Evolutionary conservation across 2,113 vertebrate genomes (phyloP).

Genomic region (Nothocercus julius): DNA sequence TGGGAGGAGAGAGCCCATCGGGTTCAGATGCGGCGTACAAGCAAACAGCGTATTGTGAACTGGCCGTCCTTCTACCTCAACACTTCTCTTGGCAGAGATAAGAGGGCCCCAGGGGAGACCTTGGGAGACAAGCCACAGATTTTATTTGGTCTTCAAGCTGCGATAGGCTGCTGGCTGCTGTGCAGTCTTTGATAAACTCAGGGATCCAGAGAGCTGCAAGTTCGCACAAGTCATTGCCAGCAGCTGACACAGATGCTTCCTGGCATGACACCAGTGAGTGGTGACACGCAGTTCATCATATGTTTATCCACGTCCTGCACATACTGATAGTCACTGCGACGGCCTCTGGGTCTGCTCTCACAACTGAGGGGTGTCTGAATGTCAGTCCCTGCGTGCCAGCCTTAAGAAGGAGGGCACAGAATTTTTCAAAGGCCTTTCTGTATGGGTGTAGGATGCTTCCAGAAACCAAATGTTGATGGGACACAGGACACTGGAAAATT

Average conservation of each 20-base stretch:
- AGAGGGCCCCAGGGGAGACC: neutral
- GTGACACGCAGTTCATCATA: slow-evolving; percentile 35
- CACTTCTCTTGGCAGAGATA: neutral
- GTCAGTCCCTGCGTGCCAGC: neutral
- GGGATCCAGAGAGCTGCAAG: neutral
- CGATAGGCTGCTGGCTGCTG: slow-evolving; percentile 1
- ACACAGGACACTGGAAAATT: neutral
- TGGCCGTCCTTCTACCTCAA: neutral
- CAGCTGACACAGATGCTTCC: slow-evolving; percentile 60
- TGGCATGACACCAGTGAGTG: slow-evolving; percentile 38
- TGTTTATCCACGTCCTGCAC: slow-evolving; percentile 30
- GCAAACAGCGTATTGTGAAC: neutral
- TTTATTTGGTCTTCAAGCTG: slow-evolving; percentile 50
- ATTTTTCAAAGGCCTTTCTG: neutral
- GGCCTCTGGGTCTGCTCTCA: slow-evolving; percentile 37
- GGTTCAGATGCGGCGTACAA: neutral
- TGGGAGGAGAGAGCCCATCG: fast-evolving
- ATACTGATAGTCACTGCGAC: neutral
- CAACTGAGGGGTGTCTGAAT: neutral
- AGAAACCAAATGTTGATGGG: neutral
- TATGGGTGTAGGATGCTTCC: neutral
- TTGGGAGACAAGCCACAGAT: slow-evolving; percentile 29
- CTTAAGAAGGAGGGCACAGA: neutral
- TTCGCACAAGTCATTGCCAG: slow-evolving; percentile 12
- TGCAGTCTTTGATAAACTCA: neutral